phyloP scores from a whole-genome alignment of 2,113 vertebrate genomes.

The Xenotilapia leptura region DNA sequence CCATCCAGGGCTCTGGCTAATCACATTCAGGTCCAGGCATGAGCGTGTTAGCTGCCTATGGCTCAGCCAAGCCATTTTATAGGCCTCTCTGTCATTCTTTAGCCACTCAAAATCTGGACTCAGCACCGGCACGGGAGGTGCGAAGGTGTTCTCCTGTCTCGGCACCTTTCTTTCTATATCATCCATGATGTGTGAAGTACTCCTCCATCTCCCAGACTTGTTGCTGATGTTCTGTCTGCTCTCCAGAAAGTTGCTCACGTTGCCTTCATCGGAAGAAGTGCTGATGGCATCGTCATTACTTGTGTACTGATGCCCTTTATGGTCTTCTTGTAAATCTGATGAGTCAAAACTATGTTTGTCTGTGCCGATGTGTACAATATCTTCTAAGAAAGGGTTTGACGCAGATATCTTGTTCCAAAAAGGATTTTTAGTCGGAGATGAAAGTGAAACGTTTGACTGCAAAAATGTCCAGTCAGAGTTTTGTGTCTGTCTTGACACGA shows the following conservation, averaged over 20 bases:
- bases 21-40: constrained; percentile 84
- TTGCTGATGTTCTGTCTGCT: constrained; percentile 60
- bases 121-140: constrained; percentile 57
- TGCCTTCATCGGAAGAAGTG: constrained; percentile 85
- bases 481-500: background rate
- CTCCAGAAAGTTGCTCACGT: constrained; percentile 70
- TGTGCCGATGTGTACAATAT: constrained; percentile 73
- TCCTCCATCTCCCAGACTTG: constrained; percentile 81
- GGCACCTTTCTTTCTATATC: constrained; percentile 65
- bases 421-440: constrained; percentile 76
- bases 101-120: constrained; percentile 79
- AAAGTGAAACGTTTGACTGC: constrained; percentile 33
- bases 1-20: constrained; percentile 90
- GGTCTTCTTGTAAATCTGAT: constrained; percentile 72
- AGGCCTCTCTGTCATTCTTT: constrained; percentile 87
- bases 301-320: constrained; percentile 60
- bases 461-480: constrained; percentile 45
- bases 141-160: constrained; percentile 37
- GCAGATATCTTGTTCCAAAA: constrained; percentile 87
- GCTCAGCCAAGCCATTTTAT: constrained; percentile 93
- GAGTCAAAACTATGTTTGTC: constrained; percentile 59
- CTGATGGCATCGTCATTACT: constrained; percentile 73
- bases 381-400: constrained; percentile 92
- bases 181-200: constrained; percentile 85
- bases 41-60: constrained; percentile 89